Evolutionary conservation across 1,140 invertebrate species (phyloP).

Genomic region (Acromyrmex echinatior): DNA sequence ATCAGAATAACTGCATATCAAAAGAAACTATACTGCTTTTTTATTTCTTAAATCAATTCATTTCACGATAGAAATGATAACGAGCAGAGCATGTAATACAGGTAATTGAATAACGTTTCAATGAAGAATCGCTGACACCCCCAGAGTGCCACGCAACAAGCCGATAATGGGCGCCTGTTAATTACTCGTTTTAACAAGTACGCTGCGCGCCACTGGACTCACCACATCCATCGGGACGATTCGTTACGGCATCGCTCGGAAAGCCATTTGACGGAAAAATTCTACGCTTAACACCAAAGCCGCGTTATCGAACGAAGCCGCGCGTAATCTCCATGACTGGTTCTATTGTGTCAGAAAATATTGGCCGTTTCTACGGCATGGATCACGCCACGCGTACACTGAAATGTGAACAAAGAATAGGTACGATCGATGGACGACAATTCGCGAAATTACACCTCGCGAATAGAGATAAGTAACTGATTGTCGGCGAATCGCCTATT

Average conservation of each 20-base stretch:
- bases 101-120: slow-evolving; percentile 39
- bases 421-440: slow-evolving; percentile 72
- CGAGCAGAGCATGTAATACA: slow-evolving; percentile 39
- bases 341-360: slow-evolving; percentile 55
- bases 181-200: slow-evolving; percentile 59
- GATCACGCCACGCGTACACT: slow-evolving; percentile 3
- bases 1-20: not conserved
- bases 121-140: slow-evolving; percentile 37
- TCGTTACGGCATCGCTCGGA: slow-evolving; percentile 22
- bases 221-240: slow-evolving; percentile 50
- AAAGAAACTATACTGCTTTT: not conserved
- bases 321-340: slow-evolving; percentile 65
- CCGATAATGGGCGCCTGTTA: slow-evolving; percentile 47
- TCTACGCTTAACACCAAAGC: slow-evolving; percentile 16
- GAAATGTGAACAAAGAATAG: slow-evolving; percentile 20
- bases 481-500: slow-evolving; percentile 16
- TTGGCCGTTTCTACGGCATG: slow-evolving; percentile 21
- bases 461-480: slow-evolving; percentile 70
- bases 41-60: slow-evolving; percentile 24
- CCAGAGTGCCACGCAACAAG: slow-evolving; percentile 23
- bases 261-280: slow-evolving; percentile 15
- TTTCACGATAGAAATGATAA: slow-evolving; percentile 17
- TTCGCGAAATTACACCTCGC: slow-evolving; percentile 72
- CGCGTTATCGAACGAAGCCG: slow-evolving; percentile 22
- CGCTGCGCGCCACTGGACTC: slow-evolving; percentile 19